A percentile compares a stretch with the other conserved stretches of the same genome.
These are phyloP conservation scores for Smittia sp. DNA, from an alignment of 2,888 invertebrate genomes.

Conservation along the genomic window DNA sequence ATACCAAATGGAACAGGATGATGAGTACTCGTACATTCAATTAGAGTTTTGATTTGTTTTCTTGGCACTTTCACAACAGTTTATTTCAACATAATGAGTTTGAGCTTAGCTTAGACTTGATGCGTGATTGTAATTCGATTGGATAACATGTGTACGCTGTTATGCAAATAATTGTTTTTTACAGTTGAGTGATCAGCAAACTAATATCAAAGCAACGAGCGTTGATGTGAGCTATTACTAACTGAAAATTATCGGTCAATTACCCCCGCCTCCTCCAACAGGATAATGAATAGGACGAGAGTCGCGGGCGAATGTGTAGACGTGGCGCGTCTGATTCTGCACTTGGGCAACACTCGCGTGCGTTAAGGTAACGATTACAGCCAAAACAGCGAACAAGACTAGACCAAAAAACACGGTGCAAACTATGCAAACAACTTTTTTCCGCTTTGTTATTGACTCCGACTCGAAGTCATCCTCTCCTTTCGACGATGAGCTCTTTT, in stretches of 20 bases:
- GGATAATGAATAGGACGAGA: conserved; percentile 52
- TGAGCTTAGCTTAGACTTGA: not conserved
- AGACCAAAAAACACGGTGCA: conserved; percentile 71
- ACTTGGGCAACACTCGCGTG: conserved; percentile 65
- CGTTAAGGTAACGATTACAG: conserved; percentile 74
- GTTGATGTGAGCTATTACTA: conserved; percentile 28
- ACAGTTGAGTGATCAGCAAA: conserved; percentile 8
- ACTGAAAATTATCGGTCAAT: conserved; percentile 41
- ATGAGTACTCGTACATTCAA: not conserved
- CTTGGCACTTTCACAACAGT: conserved; percentile 7
- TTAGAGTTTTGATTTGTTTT: not conserved
- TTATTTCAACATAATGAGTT: not conserved
- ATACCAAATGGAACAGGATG: not conserved
- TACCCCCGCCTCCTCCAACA: conserved; percentile 18
- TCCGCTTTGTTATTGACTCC: conserved; percentile 65
- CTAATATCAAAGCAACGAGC: conserved; percentile 29
- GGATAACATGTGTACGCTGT: not conserved
- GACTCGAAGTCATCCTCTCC: conserved; percentile 57
- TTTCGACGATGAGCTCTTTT: conserved; percentile 43
- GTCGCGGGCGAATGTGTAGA: conserved; percentile 61
- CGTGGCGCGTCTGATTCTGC: conserved; percentile 64
- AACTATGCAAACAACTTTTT: conserved; percentile 68
- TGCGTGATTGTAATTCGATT: too few relatives aligned
- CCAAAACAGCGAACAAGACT: conserved; percentile 69
- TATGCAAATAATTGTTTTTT: not conserved